A percentile compares a stretch with the other conserved stretches of the same genome.
Evolutionary conservation across 1,140 invertebrate genomes (phyloP).

Genomic region (Drepana arcuata): DNA sequence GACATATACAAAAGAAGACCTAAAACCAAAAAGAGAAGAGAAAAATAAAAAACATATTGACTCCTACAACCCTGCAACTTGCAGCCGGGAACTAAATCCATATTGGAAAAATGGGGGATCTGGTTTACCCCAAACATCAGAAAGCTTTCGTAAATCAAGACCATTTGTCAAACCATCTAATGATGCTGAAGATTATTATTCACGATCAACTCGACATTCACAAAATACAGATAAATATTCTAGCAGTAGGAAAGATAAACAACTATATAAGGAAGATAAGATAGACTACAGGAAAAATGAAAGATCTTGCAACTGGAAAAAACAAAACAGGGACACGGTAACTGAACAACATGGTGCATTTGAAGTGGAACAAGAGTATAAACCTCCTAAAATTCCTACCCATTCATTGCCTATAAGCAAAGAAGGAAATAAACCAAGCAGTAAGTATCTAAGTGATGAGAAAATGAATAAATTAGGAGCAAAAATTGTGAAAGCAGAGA

Average conservation of each 20-base stretch:
- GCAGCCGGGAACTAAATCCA: constrained; percentile 88
- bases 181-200: constrained; percentile 40
- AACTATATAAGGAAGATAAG: background rate
- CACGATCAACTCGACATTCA: constrained; percentile 12
- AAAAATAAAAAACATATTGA: constrained; percentile 72
- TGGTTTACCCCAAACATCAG: constrained; percentile 77
- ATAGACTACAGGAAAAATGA: constrained; percentile 3
- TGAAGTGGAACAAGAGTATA: constrained; percentile 12
- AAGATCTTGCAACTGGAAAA: constrained; percentile 33
- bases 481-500: constrained; percentile 92
- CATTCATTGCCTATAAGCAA: too few species aligned
- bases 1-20: constrained; percentile 65
- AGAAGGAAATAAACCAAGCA: constrained; percentile 16
- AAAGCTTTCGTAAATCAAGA: constrained; percentile 35
- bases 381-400: background rate
- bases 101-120: constrained; percentile 92
- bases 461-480: constrained; percentile 91
- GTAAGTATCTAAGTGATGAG: constrained; percentile 76
- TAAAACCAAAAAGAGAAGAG: constrained; percentile 55
- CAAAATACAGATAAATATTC: constrained; percentile 3
- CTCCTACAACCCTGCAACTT: constrained; percentile 80
- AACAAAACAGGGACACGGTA: constrained; percentile 14
- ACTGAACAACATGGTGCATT: constrained; percentile 6
- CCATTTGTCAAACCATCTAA: constrained; percentile 61
- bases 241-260: background rate